Evolutionary conservation across 2,113 vertebrate species (phyloP).

Genomic region (Pholis gunnellus): DNA sequence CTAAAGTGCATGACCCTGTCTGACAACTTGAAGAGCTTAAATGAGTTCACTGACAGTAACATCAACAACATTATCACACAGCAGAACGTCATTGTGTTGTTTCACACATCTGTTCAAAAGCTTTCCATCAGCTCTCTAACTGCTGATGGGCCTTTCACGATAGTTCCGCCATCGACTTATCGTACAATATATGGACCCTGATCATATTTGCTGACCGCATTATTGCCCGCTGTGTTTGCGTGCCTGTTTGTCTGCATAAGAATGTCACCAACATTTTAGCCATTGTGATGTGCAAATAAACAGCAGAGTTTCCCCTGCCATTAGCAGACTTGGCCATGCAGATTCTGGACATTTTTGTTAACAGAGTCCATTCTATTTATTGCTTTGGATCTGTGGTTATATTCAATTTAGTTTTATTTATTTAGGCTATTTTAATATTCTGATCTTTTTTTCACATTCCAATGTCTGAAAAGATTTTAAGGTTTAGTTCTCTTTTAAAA

Average conservation of each 20-base stretch:
- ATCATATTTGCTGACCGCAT: background rate
- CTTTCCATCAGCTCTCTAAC: background rate
- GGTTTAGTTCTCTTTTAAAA: background rate
- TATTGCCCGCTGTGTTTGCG: no score
- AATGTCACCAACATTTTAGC: background rate
- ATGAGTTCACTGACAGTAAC: conserved; percentile 38
- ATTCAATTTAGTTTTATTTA: background rate
- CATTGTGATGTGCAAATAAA: background rate
- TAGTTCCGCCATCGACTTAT: background rate
- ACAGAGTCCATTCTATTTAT: background rate
- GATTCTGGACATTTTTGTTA: no score
- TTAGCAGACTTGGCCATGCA: background rate
- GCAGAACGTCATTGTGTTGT: conserved; percentile 22
- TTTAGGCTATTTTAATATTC: background rate
- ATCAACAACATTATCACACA: conserved; percentile 31
- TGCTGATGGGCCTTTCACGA: background rate
- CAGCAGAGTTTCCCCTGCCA: background rate
- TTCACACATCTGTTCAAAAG: conserved; percentile 8
- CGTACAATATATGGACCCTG: background rate
- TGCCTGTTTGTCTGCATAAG: background rate
- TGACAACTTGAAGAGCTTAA: conserved; percentile 34
- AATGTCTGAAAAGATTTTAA: background rate
- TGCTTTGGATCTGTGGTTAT: background rate
- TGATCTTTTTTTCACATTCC: background rate
- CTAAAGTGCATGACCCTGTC: conserved; percentile 32